Base-by-base conservation (phyloP, 2,888 invertebrate genomes). In the Carabus problematicus region DNA sequence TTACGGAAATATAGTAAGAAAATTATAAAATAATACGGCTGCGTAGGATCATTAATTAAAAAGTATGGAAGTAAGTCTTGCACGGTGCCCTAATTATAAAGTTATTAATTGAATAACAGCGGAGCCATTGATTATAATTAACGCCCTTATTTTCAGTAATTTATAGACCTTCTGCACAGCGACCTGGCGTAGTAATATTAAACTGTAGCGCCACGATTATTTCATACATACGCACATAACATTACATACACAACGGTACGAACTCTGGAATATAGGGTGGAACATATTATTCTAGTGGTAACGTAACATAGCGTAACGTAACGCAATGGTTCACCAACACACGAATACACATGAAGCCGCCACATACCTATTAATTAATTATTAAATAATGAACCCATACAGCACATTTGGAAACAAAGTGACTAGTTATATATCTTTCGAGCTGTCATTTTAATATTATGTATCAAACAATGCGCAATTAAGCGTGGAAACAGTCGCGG, bases 101-200 rank as follows among this genome's bases (percentile, higher is more conserved):
- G 43, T 60, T 60, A 67, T 67, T 67, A 67, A 67, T 67, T 67
- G 67, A 60, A 60, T 60, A 60, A 60, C 60, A 67, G 59, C 52
- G 52, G 42, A 45, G 60, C 60, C 66, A 66, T 66, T 59, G 59
- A 59, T 66, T 66, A 66, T 58, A 66, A 66, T 66, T 66, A 66
- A 59, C 58, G 59, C 66, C 49, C 66, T 66, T 66, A 66, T 66
- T 59, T 64, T 59, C 59, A 40, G 59, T 66, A 59, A 66, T 66
- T 66, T 66, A 66, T 66, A 66, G 59, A 47, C 59, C 43, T 61
- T 47, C 29, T 12, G 39, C 49, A 39, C 39, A 45, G 59, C 59
- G 49, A 66, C 45, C 58, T 47, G 59, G 14, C 41, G 52, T 40
- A 18, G 59, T 40, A 49, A 66, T 59, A 66, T 66, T 66, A 59